Percentiles rank a stretch among this genome's conserved stretches.
Evolutionary conservation across 1,140 invertebrate species (phyloP).

Genomic region (Listronotus bonariensis): DNA sequence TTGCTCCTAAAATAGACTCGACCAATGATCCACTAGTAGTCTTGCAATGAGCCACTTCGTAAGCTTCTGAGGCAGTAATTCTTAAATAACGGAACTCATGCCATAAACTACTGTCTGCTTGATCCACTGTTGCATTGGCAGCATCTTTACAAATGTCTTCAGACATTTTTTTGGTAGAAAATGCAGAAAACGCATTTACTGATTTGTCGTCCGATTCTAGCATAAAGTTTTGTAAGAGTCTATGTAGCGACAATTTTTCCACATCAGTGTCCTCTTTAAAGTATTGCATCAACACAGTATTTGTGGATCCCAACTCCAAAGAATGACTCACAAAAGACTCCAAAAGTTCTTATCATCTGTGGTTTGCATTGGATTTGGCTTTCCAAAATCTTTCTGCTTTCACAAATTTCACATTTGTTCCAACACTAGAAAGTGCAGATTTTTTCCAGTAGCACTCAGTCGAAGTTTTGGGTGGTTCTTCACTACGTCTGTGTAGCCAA

Average conservation of each 20-base stretch:
- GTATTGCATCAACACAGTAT: background rate
- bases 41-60: conserved; percentile 52
- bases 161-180: conserved; percentile 1
- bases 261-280: background rate
- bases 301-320: background rate
- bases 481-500: no score
- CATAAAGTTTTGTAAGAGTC: no score
- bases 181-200: no score
- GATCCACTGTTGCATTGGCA: conserved; percentile 1
- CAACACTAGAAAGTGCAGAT: conserved; percentile 34
- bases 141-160: background rate
- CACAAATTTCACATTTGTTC: conserved; percentile 36
- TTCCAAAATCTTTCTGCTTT: conserved; percentile 29
- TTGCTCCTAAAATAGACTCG: conserved; percentile 45
- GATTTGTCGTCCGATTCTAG: no score
- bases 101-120: conserved; percentile 19
- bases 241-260: no score
- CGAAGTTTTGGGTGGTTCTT: conserved; percentile 33
- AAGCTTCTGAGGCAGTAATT: conserved; percentile 54
- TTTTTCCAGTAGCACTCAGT: conserved; percentile 49
- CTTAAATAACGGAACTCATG: conserved; percentile 51
- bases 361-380: background rate
- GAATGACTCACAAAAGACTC: no score
- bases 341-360: no score
- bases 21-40: conserved; percentile 49